Evolutionary conservation across 2,888 invertebrate species (phyloP).

Genomic region (Orthosia incerta): DNA sequence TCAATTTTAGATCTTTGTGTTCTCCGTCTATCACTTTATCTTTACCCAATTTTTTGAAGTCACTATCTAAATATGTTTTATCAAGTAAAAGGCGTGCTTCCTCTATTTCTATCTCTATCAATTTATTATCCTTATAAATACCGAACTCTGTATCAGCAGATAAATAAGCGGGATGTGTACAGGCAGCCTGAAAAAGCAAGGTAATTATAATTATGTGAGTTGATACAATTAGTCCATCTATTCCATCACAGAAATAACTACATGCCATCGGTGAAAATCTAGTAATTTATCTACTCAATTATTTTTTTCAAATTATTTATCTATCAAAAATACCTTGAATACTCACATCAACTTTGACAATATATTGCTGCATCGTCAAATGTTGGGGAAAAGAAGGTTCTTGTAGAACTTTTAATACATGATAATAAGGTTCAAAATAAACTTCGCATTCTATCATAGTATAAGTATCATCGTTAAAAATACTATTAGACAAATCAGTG

Average conservation of each 20-base stretch:
- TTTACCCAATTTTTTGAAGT: not conserved
- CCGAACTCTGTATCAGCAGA: slow-evolving; percentile 55
- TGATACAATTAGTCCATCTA: not conserved
- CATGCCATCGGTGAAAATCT: too few species aligned
- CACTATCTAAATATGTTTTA: not conserved
- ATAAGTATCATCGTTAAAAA: slow-evolving; percentile 73
- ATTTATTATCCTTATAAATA: slow-evolving; percentile 31
- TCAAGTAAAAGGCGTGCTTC: not conserved
- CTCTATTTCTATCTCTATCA: not conserved
- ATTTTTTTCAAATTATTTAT: too few species aligned
- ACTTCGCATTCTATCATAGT: slow-evolving; percentile 94
- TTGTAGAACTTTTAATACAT: slow-evolving; percentile 93
- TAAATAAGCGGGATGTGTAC: slow-evolving; percentile 74
- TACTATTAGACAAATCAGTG: slow-evolving; percentile 60
- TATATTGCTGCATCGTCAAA: slow-evolving; percentile 93
- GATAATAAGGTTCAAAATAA: slow-evolving; percentile 95
- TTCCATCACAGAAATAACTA: too few species aligned
- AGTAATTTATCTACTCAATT: not conserved
- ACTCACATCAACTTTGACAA: slow-evolving; percentile 91
- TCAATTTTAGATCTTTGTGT: slow-evolving; percentile 58
- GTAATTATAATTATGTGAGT: not conserved
- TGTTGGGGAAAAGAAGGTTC: slow-evolving; percentile 87
- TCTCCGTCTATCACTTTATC: not conserved
- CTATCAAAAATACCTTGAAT: slow-evolving; percentile 11
- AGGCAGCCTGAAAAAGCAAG: slow-evolving; percentile 71